Evolutionary conservation across 2,888 invertebrate species (phyloP).

Genomic region (Morpho achilles): DNA sequence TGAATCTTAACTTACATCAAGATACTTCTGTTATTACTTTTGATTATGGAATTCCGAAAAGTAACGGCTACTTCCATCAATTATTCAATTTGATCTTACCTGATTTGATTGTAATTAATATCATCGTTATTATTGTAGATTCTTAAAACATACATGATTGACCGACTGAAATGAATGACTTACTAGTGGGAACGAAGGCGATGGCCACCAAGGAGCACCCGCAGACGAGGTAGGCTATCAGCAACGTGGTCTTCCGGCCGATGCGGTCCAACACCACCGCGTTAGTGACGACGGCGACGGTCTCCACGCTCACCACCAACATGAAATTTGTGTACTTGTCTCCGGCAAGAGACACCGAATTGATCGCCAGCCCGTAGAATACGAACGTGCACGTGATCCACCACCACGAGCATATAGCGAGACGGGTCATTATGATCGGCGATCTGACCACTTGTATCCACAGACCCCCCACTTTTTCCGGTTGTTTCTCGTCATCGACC

Average conservation of each 20-base stretch:
- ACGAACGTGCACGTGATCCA: slow-evolving; percentile 90
- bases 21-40: too few species aligned
- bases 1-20: too few species aligned
- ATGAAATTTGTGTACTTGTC: slow-evolving; percentile 90
- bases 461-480: slow-evolving; percentile 42
- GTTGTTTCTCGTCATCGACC: slow-evolving; percentile 43
- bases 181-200: slow-evolving; percentile 71
- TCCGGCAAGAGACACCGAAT: slow-evolving; percentile 86
- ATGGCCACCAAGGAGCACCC: slow-evolving; percentile 74
- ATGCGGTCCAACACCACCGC: slow-evolving; percentile 81
- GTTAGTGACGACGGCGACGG: slow-evolving; percentile 84
- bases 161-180: slow-evolving; percentile 28
- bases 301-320: slow-evolving; percentile 83
- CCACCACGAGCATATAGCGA: slow-evolving; percentile 77
- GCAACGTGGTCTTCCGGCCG: slow-evolving; percentile 81
- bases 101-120: neutral
- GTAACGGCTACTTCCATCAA: too few species aligned
- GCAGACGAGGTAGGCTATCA: slow-evolving; percentile 78
- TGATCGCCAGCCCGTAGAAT: slow-evolving; percentile 89
- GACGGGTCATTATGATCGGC: slow-evolving; percentile 60
- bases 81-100: neutral
- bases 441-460: slow-evolving; percentile 58
- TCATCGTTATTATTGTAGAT: too few species aligned
- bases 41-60: too few species aligned
- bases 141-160: too few species aligned